phyloP scores from a whole-genome alignment of 2,888 invertebrate genomes.

The Volucella bombylans region DNA sequence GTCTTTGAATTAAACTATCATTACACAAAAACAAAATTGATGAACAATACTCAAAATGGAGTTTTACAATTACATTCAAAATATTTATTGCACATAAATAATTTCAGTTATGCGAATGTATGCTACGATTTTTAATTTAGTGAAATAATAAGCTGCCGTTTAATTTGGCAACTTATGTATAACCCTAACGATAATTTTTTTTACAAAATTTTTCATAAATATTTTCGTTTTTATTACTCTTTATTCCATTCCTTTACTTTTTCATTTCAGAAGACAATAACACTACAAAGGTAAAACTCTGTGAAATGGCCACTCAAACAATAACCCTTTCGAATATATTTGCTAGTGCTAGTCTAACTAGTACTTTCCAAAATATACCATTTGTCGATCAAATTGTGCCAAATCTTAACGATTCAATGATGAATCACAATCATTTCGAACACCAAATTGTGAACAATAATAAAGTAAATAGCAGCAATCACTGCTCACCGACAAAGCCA shows the following conservation, averaged over 20 bases:
- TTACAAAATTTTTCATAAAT: no score
- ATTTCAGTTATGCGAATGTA: no score
- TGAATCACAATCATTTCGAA: conserved; percentile 69
- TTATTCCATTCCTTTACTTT: conserved; percentile 21
- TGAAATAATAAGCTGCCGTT: neutral
- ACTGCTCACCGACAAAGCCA: conserved; percentile 63
- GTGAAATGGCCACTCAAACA: conserved; percentile 82
- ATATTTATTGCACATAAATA: no score
- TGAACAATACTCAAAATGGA: no score
- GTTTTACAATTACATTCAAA: no score
- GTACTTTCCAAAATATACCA: conserved; percentile 80
- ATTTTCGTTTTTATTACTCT: neutral
- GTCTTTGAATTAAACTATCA: no score
- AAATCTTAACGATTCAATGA: conserved; percentile 77
- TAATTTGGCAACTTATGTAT: neutral
- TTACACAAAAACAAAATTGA: no score
- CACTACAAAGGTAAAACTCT: conserved; percentile 79
- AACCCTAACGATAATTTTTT: no score
- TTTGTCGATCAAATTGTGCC: conserved; percentile 82
- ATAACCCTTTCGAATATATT: conserved; percentile 81
- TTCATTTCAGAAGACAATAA: conserved; percentile 71
- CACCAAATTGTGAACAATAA: conserved; percentile 81
- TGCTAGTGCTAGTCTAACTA: conserved; percentile 79
- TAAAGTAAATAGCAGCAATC: conserved; percentile 81
- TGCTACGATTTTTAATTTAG: no score